Base-by-base conservation (phyloP, 2,113 vertebrate genomes). In the Anser cygnoides region DNA sequence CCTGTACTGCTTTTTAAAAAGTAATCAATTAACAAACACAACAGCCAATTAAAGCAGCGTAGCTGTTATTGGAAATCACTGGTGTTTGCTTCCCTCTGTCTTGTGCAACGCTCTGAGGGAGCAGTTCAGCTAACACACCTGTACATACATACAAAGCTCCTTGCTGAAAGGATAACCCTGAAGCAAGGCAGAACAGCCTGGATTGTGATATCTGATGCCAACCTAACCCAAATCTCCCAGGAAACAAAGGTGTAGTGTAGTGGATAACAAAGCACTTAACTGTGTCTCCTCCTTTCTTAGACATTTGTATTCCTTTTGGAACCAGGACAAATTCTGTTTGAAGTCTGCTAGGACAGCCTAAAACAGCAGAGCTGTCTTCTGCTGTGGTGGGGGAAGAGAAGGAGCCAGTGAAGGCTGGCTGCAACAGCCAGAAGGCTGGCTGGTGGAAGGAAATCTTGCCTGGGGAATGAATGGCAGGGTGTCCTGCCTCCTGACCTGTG, bases 211-310 rank as follows among this genome's bases (percentile, higher is more conserved):
- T 92, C 35, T 82, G 91, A 90, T 91, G 88, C 95, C 82, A 93
- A 35, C 70, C 74, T 82, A 86, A 58, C 85, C 75, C 76, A 68
- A 9, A 46, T 97, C 93, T 95, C 84, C 84, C 76, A 87, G 96
- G 87, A 97, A 95, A 94, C 95, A 94, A 94, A 97, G 87, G 83
- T 92, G 80, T 77, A 93, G 95, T 95, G 93, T 93, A 92, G 46
- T 70, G 81, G 81, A 11, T 92, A 84, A 68, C 54, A 92, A 92
- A 93, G 87, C 78, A 73, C 88, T 94, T 52, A 89, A 67, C 91
- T 91, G 74, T 87, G 68, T 77, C 71, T 92, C 78, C 75, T 93
- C 88, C 54, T 50, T 18, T 44, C 81, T 84, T n/a, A 54, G 84
- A 81, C 31, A 11, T 29, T 58, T 70, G 58, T 81, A 57, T 70